Conservation (phyloP, 2,888 invertebrate species). For the Gari tellinella region DNA sequence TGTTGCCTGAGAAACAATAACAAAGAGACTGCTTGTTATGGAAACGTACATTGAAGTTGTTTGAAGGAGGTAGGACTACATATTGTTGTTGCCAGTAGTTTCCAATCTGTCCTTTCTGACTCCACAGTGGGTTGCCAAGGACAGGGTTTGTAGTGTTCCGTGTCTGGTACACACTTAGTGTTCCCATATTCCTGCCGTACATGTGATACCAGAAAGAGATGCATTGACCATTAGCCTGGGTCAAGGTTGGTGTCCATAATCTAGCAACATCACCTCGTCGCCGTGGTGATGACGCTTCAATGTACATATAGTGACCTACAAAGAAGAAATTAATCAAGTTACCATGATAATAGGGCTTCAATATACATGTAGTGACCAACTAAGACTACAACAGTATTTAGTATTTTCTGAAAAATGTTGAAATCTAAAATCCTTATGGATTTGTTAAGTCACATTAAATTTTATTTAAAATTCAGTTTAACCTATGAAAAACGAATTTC, state of each 20-base stretch:
- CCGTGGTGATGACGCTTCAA: slow-evolving; percentile 87
- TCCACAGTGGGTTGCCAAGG: slow-evolving; percentile 70
- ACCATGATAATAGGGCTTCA: too few species aligned
- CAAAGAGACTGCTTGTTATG: too few species aligned
- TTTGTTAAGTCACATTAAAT: too few species aligned
- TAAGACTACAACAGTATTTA: too few species aligned
- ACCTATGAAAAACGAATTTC: too few species aligned
- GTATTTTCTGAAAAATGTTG: too few species aligned
- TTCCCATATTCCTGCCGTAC: slow-evolving; percentile 80
- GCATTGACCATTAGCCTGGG: slow-evolving; percentile 65
- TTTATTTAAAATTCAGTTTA: too few species aligned
- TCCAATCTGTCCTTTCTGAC: slow-evolving; percentile 73
- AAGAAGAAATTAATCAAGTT: not conserved
- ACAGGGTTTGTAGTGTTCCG: slow-evolving; percentile 52
- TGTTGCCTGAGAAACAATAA: slow-evolving; percentile 77
- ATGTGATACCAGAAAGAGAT: slow-evolving; percentile 82
- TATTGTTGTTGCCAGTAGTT: slow-evolving; percentile 74
- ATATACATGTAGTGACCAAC: too few species aligned
- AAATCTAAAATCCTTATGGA: too few species aligned
- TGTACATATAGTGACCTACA: slow-evolving; percentile 86
- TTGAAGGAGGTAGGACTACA: slow-evolving; percentile 61
- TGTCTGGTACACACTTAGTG: slow-evolving; percentile 67
- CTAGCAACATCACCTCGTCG: slow-evolving; percentile 84
- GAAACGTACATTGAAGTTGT: slow-evolving; percentile 64
- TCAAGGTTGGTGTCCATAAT: slow-evolving; percentile 58